These are phyloP conservation scores for Moxostoma hubbsi DNA, from an alignment of 2,797 vertebrate genomes.

Conservation along the genomic window DNA sequence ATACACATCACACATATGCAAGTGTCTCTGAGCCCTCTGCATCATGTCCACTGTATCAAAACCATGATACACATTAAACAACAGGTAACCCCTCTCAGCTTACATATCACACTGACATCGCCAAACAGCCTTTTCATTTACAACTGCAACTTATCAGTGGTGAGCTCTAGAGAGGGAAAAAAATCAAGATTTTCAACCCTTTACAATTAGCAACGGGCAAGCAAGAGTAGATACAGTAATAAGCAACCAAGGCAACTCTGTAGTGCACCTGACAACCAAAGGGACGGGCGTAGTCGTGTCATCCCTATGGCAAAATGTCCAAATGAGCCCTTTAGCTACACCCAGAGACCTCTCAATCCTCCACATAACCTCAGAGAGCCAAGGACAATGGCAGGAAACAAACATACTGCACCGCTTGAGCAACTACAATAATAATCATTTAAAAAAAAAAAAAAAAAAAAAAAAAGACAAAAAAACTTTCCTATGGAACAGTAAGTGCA, in stretches of 20 bases:
- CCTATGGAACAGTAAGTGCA: constrained; percentile 89
- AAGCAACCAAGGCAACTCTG: not conserved
- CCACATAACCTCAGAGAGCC: constrained; percentile 73
- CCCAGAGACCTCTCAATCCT: constrained; percentile 62
- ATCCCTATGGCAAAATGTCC: constrained; percentile 62
- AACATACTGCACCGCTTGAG: constrained; percentile 82
- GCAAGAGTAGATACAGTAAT: not conserved
- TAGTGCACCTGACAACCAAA: constrained; percentile 34
- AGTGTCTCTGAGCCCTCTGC: constrained; percentile 38
- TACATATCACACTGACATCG: not conserved
- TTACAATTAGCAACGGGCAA: constrained; percentile 20
- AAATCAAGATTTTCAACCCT: constrained; percentile 5
- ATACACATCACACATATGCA: constrained; percentile 30
- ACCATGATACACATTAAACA: constrained; percentile 23
- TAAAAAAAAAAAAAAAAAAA: constrained; percentile 25
- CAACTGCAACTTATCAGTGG: constrained; percentile 52
- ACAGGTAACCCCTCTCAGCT: constrained; percentile 16
- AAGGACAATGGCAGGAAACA: constrained; percentile 79
- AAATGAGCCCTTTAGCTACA: constrained; percentile 58
- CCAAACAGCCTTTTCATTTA: constrained; percentile 19
- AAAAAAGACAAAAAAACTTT: constrained; percentile 83
- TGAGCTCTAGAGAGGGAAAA: constrained; percentile 41
- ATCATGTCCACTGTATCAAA: constrained; percentile 17
- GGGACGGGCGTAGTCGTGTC: constrained; percentile 57
- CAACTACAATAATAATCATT: constrained; percentile 82